These are phyloP conservation scores for Octonoba sinensis DNA, from an alignment of 2,888 invertebrate genomes.

Conservation along the genomic window DNA sequence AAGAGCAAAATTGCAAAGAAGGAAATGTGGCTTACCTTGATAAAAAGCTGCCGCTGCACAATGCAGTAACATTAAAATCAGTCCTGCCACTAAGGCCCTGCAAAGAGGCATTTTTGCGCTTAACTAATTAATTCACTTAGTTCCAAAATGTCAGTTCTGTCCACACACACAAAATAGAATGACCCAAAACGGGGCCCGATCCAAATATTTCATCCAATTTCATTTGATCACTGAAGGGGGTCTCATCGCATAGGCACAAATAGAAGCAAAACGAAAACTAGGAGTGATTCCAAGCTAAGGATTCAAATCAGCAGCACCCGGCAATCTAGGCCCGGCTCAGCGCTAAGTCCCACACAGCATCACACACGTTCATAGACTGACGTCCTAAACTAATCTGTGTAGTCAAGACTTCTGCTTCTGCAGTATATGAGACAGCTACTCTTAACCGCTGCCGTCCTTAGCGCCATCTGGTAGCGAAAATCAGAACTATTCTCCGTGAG, in stretches of 20 bases:
- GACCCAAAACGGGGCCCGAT: too few relatives aligned
- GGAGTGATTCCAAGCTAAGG: background rate
- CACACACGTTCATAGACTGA: background rate
- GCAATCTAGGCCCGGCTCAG: conserved; percentile 25
- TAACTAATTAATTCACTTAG: background rate
- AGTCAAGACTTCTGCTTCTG: too few relatives aligned
- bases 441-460: too few relatives aligned
- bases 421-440: too few relatives aligned
- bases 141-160: conserved; percentile 24
- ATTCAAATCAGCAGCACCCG: conserved; percentile 30
- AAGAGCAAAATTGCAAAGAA: too few relatives aligned
- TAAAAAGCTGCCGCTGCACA: conserved; percentile 13
- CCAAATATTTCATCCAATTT: too few relatives aligned
- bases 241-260: too few relatives aligned
- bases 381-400: too few relatives aligned
- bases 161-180: background rate
- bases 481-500: too few relatives aligned
- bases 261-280: background rate
- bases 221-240: too few relatives aligned
- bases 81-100: conserved; percentile 33
- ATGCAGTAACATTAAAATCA: conserved; percentile 30
- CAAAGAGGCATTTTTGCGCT: conserved; percentile 33
- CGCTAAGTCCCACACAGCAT: conserved; percentile 11
- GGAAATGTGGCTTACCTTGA: conserved; percentile 31
- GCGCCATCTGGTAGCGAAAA: too few relatives aligned